Conservation (phyloP, 2,888 invertebrate species). For the Melikaiella ostensackeni region DNA sequence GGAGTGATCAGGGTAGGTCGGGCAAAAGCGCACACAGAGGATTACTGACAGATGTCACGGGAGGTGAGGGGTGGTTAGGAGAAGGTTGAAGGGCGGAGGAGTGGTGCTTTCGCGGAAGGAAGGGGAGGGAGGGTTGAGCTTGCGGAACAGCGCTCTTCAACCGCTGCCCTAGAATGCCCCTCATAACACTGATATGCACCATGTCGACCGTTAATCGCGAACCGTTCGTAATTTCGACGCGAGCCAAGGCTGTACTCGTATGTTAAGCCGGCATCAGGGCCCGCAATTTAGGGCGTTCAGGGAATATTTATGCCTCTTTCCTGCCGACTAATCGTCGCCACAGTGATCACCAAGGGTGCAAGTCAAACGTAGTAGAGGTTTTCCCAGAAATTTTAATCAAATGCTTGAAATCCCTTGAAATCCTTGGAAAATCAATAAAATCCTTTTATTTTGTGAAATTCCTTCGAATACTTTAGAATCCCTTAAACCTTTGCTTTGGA, state of each 20-base stretch:
- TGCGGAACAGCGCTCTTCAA: slow-evolving; percentile 73
- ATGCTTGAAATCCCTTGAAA: too few relatives aligned
- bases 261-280: slow-evolving; percentile 27
- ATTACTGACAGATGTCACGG: slow-evolving; percentile 42
- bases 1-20: slow-evolving; percentile 36
- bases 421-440: too few relatives aligned
- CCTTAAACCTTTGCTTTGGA: too few relatives aligned
- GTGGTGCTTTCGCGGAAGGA: slow-evolving; percentile 41
- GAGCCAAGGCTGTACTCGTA: slow-evolving; percentile 46
- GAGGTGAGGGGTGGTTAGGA: slow-evolving; percentile 54
- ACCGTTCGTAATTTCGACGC: slow-evolving; percentile 63
- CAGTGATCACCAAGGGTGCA: background rate
- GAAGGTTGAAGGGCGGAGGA: slow-evolving; percentile 51
- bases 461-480: too few relatives aligned
- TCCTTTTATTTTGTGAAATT: too few relatives aligned
- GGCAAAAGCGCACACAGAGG: slow-evolving; percentile 33
- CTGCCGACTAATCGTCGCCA: background rate
- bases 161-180: slow-evolving; percentile 75
- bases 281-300: slow-evolving; percentile 59
- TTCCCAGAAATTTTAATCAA: background rate
- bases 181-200: slow-evolving; percentile 64
- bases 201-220: slow-evolving; percentile 65
- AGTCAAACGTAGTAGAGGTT: background rate
- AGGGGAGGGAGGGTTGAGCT: slow-evolving; percentile 51
- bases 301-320: slow-evolving; percentile 55